phyloP scores from a whole-genome alignment of 2,113 vertebrate genomes.

The Struthio camelus region DNA sequence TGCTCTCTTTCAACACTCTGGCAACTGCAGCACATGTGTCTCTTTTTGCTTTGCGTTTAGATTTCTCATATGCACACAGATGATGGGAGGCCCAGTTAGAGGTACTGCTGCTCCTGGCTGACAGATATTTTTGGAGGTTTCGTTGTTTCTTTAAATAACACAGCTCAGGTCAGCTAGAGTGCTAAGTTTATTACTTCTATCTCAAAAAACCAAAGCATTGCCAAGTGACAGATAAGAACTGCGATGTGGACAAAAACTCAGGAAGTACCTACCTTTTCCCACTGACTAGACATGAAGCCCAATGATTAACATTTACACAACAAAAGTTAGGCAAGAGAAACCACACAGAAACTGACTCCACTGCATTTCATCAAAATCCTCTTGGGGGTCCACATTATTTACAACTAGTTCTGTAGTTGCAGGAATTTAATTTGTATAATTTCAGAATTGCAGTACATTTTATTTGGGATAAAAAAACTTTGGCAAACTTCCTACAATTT shows the following conservation, averaged over 20 bases:
- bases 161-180: conserved; percentile 64
- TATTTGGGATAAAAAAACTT: not conserved
- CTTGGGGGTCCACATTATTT: not conserved
- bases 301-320: not conserved
- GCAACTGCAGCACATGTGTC: conserved; percentile 27
- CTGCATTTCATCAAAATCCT: not conserved
- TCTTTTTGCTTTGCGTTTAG: conserved; percentile 54
- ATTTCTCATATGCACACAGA: conserved; percentile 49
- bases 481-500: not conserved
- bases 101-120: conserved; percentile 51
- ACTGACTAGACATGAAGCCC: not conserved
- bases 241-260: not conserved
- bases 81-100: conserved; percentile 45
- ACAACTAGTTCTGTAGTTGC: not conserved
- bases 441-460: not conserved
- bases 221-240: conserved; percentile 70
- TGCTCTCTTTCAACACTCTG: not conserved
- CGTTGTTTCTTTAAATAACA: conserved; percentile 72
- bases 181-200: conserved; percentile 67
- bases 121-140: conserved; percentile 44
- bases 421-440: not conserved
- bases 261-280: not conserved
- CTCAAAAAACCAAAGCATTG: conserved; percentile 57
- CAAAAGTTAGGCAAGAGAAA: not conserved
- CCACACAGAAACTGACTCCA: not conserved